phyloP scores from a whole-genome alignment of 2,113 vertebrate genomes.

The Salminus brasiliensis region DNA sequence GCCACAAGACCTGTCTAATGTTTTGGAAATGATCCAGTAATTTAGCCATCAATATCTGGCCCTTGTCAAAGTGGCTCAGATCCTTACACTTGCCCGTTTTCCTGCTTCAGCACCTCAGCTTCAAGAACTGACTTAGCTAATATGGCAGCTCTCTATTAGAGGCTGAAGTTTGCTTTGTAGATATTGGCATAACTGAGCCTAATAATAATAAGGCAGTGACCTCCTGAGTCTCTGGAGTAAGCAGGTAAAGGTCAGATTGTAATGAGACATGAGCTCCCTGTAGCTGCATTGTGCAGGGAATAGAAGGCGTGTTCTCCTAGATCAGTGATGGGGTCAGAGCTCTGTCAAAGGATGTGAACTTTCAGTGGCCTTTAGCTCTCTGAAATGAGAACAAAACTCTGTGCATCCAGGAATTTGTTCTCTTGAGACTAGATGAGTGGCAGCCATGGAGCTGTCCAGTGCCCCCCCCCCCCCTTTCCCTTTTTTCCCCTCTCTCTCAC shows the following conservation, averaged over 20 bases:
- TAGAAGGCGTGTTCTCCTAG: background rate
- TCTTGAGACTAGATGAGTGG: background rate
- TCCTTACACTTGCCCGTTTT: too few relatives aligned
- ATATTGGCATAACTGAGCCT: background rate
- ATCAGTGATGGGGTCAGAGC: slow-evolving; percentile 15
- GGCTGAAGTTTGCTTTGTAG: background rate
- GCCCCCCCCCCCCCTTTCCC: background rate
- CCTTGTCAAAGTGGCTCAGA: too few relatives aligned
- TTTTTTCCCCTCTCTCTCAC: background rate
- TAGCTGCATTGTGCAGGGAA: background rate
- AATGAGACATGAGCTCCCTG: slow-evolving; percentile 8
- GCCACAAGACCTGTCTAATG: too few relatives aligned
- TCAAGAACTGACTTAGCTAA: too few relatives aligned
- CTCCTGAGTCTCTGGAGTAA: background rate
- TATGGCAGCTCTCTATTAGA: background rate
- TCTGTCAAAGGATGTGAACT: slow-evolving; percentile 22
- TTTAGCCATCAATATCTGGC: too few relatives aligned
- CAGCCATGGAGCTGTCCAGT: background rate
- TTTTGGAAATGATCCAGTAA: too few relatives aligned
- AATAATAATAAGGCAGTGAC: slow-evolving; percentile 18
- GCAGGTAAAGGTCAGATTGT: slow-evolving; percentile 37
- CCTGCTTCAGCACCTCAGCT: too few relatives aligned
- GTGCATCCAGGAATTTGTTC: background rate
- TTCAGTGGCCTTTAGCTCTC: slow-evolving; percentile 14
- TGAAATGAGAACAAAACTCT: background rate